phyloP scores from a whole-genome alignment of 2,113 vertebrate genomes.

The Ornithorhynchus anatinus region DNA sequence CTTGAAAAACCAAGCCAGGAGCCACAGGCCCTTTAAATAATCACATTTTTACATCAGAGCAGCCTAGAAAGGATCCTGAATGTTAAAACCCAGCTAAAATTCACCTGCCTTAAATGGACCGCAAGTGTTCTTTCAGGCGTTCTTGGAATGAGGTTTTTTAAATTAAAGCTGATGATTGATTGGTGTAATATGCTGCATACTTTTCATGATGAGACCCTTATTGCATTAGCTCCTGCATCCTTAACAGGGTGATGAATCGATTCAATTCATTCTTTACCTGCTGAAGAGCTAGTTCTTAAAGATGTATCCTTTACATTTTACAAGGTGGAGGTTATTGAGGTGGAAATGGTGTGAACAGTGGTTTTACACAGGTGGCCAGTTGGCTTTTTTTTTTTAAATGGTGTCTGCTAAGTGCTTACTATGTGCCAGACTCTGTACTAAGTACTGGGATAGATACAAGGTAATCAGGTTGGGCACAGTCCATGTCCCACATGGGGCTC shows the following conservation, averaged over 20 bases:
- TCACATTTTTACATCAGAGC: not conserved
- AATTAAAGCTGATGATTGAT: conserved; percentile 49
- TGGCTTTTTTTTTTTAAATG: no score
- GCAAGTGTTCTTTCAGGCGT: conserved; percentile 33
- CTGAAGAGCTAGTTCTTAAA: conserved; percentile 29
- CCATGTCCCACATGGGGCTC: no score
- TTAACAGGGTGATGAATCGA: conserved; percentile 39
- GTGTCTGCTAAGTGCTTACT: no score
- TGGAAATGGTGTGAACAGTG: not conserved
- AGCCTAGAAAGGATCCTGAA: not conserved
- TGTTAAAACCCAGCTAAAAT: not conserved
- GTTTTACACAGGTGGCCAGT: conserved; percentile 8
- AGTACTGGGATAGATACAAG: no score
- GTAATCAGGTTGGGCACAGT: no score
- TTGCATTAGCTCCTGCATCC: conserved; percentile 34
- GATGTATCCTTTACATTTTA: conserved; percentile 7
- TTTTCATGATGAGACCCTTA: conserved; percentile 31
- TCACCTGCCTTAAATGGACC: conserved; percentile 32
- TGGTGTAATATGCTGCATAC: conserved; percentile 32
- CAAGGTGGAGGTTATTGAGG: not conserved
- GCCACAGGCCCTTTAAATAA: not conserved
- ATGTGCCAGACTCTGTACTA: no score
- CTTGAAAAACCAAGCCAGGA: not conserved
- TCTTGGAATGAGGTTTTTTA: conserved; percentile 44
- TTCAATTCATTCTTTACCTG: not conserved